These are phyloP conservation scores for Drosophila yakuba DNA, from an alignment of 1,140 invertebrate genomes.

Conservation along the genomic window DNA sequence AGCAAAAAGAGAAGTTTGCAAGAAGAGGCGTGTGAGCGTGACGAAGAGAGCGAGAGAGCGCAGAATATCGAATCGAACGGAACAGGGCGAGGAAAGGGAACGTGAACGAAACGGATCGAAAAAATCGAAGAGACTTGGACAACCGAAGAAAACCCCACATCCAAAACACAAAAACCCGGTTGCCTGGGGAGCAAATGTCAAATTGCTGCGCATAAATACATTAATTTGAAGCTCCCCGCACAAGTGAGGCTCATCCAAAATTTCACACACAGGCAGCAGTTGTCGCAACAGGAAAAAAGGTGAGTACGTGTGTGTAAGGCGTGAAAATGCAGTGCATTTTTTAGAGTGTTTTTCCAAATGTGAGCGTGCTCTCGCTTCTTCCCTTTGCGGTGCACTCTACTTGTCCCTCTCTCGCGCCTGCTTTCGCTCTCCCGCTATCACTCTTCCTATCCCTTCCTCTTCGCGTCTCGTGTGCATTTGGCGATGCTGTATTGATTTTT, in stretches of 20 bases:
- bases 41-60: conserved; percentile 34
- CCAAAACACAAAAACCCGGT: neutral
- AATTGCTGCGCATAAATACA: conserved; percentile 34
- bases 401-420: conserved; percentile 22
- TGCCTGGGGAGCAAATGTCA: conserved; percentile 27
- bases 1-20: conserved; percentile 24
- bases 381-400: conserved; percentile 12
- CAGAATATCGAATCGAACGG: neutral
- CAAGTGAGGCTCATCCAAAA: conserved; percentile 22
- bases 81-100: neutral
- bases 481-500: conserved; percentile 80
- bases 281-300: conserved; percentile 38
- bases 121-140: conserved; percentile 26
- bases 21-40: conserved; percentile 42
- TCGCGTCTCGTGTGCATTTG: conserved; percentile 52
- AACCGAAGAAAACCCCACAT: neutral
- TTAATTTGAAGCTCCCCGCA: conserved; percentile 29
- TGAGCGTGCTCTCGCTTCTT: conserved; percentile 16
- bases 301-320: conserved; percentile 14
- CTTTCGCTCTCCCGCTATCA: conserved; percentile 27
- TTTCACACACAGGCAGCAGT: conserved; percentile 13
- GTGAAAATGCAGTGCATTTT: conserved; percentile 44
- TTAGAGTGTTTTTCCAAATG: neutral
- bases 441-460: conserved; percentile 2
- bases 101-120: neutral